These are phyloP conservation scores for Eclectus roratus DNA, from an alignment of 2,113 vertebrate genomes.

Conservation along the genomic window DNA sequence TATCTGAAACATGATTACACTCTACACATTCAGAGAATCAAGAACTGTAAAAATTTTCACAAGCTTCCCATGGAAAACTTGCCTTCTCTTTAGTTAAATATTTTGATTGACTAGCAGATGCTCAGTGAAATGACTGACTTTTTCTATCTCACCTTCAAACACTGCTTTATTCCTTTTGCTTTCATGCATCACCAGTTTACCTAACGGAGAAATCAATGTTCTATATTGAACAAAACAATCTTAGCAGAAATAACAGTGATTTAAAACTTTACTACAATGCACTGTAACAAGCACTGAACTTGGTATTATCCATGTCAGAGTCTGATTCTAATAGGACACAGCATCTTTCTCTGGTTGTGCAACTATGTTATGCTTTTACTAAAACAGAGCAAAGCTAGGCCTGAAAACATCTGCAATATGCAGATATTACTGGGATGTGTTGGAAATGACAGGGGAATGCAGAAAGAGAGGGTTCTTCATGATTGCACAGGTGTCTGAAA, in stretches of 20 bases:
- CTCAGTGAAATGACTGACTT: neutral
- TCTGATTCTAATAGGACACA: neutral
- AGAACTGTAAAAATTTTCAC: neutral
- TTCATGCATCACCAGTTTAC: neutral
- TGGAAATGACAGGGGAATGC: neutral
- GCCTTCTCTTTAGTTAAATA: neutral
- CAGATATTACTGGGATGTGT: neutral
- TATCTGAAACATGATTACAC: neutral
- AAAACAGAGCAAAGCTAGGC: neutral
- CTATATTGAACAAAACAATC: neutral
- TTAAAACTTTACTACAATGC: neutral
- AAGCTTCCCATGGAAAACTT: neutral
- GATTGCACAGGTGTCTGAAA: neutral
- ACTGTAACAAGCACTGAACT: neutral
- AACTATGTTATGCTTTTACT: neutral
- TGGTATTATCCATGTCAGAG: neutral
- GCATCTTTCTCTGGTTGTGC: neutral
- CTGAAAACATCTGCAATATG: neutral
- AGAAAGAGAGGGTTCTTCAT: neutral
- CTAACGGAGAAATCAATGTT: neutral
- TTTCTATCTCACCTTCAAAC: neutral
- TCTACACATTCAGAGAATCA: neutral
- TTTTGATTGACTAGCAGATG: conserved; percentile 7
- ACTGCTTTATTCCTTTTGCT: neutral
- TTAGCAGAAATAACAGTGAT: neutral